These are phyloP conservation scores for Smittia aterrima DNA, from an alignment of 2,888 invertebrate genomes.

Conservation along the genomic window DNA sequence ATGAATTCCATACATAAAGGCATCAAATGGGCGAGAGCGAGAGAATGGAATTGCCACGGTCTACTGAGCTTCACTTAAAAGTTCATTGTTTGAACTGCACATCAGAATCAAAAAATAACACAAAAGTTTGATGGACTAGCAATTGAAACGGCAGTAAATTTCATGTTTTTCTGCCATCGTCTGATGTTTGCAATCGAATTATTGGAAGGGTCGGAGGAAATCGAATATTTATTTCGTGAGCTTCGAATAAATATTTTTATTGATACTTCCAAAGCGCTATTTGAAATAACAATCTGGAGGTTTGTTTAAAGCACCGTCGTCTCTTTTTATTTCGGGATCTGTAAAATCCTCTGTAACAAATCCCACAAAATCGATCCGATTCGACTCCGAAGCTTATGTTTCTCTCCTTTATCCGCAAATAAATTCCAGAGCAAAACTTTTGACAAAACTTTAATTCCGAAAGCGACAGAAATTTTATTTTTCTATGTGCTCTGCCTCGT, in stretches of 20 bases:
- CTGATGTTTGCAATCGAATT: background rate
- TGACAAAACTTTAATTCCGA: background rate
- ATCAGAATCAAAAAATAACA: background rate
- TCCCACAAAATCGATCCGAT: background rate
- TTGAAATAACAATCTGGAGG: background rate
- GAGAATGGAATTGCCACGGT: background rate
- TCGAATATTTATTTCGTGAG: background rate
- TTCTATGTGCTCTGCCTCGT: background rate
- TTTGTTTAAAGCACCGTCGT: background rate
- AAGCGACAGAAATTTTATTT: background rate
- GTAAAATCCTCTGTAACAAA: background rate
- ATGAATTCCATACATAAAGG: constrained; percentile 9
- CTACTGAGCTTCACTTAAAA: background rate
- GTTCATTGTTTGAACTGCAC: background rate
- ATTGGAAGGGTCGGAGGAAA: background rate
- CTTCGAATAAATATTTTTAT: background rate
- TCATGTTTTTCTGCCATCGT: background rate
- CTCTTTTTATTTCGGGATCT: background rate
- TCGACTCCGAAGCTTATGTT: background rate
- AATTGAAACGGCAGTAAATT: background rate
- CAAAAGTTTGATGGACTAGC: background rate
- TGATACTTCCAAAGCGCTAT: background rate
- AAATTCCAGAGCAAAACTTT: background rate
- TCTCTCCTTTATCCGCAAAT: background rate
- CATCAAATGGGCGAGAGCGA: background rate